Conservation (phyloP, 2,113 vertebrate species). For the Rhinolophus ferrumequinum region DNA sequence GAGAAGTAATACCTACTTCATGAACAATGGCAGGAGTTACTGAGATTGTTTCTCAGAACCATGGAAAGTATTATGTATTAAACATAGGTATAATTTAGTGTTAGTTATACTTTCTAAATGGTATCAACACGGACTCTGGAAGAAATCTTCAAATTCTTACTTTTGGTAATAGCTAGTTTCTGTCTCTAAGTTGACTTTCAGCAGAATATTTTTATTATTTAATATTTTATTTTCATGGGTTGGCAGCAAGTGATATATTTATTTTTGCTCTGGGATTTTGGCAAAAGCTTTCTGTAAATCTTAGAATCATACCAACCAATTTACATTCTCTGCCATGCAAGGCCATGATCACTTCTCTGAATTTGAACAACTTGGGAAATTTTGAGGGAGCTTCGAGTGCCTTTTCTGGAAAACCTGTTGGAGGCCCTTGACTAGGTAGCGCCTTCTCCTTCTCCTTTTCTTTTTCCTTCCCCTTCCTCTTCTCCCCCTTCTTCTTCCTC, state of each 20-base stretch:
- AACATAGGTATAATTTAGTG: neutral
- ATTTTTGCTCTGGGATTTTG: constrained; percentile 4
- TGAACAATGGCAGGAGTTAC: neutral
- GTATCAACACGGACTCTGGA: neutral
- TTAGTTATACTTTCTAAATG: neutral
- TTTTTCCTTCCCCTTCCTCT: no score
- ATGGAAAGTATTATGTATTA: neutral
- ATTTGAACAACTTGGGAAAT: neutral
- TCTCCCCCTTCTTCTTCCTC: no score
- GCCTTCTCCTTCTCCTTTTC: no score
- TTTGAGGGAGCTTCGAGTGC: neutral
- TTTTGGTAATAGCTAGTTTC: neutral
- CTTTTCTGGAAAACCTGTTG: neutral
- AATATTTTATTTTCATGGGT: constrained; percentile 54
- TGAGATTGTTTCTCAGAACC: neutral
- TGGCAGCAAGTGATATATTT: constrained; percentile 52
- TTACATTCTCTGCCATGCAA: constrained; percentile 26
- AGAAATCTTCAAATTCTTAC: neutral
- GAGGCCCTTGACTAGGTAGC: neutral
- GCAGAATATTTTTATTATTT: constrained; percentile 53
- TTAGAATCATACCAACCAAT: neutral
- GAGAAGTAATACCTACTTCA: neutral
- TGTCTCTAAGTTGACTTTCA: constrained; percentile 1
- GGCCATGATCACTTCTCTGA: neutral
- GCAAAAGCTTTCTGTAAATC: constrained; percentile 23